phyloP scores from a whole-genome alignment of 2,888 invertebrate species.

The Rhamphomyia laevipes region DNA sequence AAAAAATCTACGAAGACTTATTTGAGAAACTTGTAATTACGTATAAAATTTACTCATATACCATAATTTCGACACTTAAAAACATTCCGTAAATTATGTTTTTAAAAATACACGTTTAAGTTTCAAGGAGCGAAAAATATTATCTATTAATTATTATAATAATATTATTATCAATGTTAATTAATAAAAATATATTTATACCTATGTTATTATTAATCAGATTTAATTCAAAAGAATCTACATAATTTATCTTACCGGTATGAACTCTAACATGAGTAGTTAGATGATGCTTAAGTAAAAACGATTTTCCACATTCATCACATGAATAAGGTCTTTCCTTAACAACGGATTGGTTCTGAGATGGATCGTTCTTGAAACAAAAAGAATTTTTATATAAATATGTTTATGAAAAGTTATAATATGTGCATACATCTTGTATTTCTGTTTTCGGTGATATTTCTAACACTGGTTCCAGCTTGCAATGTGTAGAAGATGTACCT shows the following conservation, averaged over 20 bases:
- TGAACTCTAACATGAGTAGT: slow-evolving; percentile 74
- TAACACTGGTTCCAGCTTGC: slow-evolving; percentile 38
- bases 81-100: too few species aligned
- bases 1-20: too few species aligned
- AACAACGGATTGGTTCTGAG: slow-evolving; percentile 32
- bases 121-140: too few species aligned
- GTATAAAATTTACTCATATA: too few species aligned
- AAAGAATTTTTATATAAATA: neutral
- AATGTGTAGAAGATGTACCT: slow-evolving; percentile 34
- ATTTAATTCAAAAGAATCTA: too few species aligned
- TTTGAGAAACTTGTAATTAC: too few species aligned
- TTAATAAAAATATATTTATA: too few species aligned
- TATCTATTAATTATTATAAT: too few species aligned
- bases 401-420: neutral
- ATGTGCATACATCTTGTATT: slow-evolving; percentile 28
- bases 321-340: slow-evolving; percentile 73
- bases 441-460: slow-evolving; percentile 39
- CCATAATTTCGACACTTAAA: too few species aligned
- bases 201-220: too few species aligned
- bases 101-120: too few species aligned
- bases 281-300: slow-evolving; percentile 70
- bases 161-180: too few species aligned
- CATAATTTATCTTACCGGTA: slow-evolving; percentile 42
- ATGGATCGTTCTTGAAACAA: neutral
- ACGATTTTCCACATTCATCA: slow-evolving; percentile 72